Conservation (phyloP, 2,888 invertebrate genomes). For the Lithophane semibrunnea region DNA sequence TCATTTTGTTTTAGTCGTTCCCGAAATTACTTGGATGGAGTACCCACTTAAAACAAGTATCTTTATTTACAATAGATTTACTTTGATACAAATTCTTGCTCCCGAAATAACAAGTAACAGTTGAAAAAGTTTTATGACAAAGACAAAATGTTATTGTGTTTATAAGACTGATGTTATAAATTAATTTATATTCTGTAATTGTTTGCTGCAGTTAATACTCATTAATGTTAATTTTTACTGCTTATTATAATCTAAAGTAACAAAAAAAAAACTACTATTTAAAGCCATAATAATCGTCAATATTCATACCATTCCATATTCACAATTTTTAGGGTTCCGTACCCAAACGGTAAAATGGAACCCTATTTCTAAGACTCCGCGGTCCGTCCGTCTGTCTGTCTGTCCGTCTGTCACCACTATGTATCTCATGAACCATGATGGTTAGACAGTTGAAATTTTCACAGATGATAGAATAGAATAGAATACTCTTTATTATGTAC, state of each 20-base stretch:
- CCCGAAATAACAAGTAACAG: constrained; percentile 16
- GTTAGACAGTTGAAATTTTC: too few species aligned
- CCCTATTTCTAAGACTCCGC: too few species aligned
- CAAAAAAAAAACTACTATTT: neutral
- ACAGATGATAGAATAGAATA: too few species aligned
- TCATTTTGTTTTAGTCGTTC: constrained; percentile 45
- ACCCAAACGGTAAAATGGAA: too few species aligned
- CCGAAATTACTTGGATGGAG: constrained; percentile 53
- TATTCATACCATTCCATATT: neutral
- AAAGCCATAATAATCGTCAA: neutral
- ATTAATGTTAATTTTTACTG: neutral
- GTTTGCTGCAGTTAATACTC: neutral
- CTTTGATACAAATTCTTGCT: constrained; percentile 39
- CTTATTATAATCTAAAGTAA: neutral
- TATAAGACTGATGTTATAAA: neutral
- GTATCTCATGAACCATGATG: too few species aligned
- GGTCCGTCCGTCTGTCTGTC: too few species aligned
- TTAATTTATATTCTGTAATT: neutral
- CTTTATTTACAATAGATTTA: constrained; percentile 56
- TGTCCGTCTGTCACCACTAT: too few species aligned
- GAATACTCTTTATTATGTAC: too few species aligned
- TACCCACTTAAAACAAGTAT: constrained; percentile 54
- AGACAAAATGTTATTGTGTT: neutral
- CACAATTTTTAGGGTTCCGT: neutral
- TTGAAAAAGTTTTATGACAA: neutral